These are phyloP conservation scores for Sesia bembeciformis DNA, from an alignment of 2,888 invertebrate species.

Conservation along the genomic window DNA sequence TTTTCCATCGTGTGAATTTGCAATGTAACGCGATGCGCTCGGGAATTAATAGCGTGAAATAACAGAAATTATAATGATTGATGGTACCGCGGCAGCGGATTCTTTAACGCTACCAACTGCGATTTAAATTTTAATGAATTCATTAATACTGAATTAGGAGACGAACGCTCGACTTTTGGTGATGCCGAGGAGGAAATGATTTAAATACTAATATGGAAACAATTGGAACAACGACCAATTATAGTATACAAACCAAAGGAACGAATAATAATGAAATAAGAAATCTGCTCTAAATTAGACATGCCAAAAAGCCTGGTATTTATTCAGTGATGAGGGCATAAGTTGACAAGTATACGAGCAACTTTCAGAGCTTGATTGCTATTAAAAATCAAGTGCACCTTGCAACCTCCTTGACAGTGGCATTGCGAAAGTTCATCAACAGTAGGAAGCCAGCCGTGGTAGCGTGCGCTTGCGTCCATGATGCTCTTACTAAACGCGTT, in stretches of 20 bases:
- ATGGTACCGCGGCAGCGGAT: slow-evolving; percentile 11
- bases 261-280: too few relatives aligned
- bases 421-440: slow-evolving; percentile 27
- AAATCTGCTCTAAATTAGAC: too few relatives aligned
- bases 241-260: too few relatives aligned
- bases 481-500: slow-evolving; percentile 42
- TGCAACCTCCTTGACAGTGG: slow-evolving; percentile 48
- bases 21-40: slow-evolving; percentile 41
- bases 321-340: too few relatives aligned
- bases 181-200: too few relatives aligned
- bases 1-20: slow-evolving; percentile 65
- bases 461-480: slow-evolving; percentile 40
- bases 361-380: slow-evolving; percentile 32
- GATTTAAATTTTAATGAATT: neutral
- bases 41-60: slow-evolving; percentile 42
- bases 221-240: too few relatives aligned
- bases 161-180: too few relatives aligned
- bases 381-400: slow-evolving; percentile 24
- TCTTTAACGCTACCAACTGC: slow-evolving; percentile 16
- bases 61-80: slow-evolving; percentile 42
- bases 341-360: slow-evolving; percentile 29
- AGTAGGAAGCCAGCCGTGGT: slow-evolving; percentile 51
- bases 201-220: too few relatives aligned
- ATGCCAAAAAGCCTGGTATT: too few relatives aligned
- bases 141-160: neutral